Evolutionary conservation across 1,140 invertebrate species (phyloP).

Genomic region (Mizuhopecten yessoensis): DNA sequence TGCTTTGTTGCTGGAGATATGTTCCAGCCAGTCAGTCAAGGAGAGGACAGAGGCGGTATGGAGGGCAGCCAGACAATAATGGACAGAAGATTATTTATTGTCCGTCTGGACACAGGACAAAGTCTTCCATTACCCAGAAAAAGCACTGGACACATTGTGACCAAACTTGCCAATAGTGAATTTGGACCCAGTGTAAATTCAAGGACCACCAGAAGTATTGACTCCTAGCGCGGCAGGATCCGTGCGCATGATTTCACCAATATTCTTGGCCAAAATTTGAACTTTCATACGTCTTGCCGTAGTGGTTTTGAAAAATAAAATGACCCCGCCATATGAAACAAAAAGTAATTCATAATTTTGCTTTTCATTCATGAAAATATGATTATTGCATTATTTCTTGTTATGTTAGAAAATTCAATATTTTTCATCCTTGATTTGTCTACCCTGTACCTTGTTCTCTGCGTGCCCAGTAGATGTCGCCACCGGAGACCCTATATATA

Average conservation of each 20-base stretch:
- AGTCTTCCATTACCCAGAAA: neutral
- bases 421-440: slow-evolving; percentile 31
- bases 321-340: too few relatives aligned
- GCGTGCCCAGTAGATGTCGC: slow-evolving; percentile 13
- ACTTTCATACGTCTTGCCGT: neutral
- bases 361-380: neutral
- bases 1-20: slow-evolving; percentile 18
- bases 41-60: slow-evolving; percentile 1
- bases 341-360: too few relatives aligned
- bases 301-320: too few relatives aligned
- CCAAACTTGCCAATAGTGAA: too few relatives aligned
- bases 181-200: too few relatives aligned
- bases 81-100: neutral
- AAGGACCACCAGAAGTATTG: neutral
- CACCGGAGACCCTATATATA: neutral
- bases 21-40: neutral
- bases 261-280: slow-evolving; percentile 28
- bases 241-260: neutral
- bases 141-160: neutral
- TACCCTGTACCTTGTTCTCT: neutral
- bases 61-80: neutral
- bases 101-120: neutral
- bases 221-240: neutral
- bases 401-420: neutral
- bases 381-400: neutral